These are phyloP conservation scores for Hormaphis cornu DNA, from an alignment of 1,140 invertebrate species.

Conservation along the genomic window DNA sequence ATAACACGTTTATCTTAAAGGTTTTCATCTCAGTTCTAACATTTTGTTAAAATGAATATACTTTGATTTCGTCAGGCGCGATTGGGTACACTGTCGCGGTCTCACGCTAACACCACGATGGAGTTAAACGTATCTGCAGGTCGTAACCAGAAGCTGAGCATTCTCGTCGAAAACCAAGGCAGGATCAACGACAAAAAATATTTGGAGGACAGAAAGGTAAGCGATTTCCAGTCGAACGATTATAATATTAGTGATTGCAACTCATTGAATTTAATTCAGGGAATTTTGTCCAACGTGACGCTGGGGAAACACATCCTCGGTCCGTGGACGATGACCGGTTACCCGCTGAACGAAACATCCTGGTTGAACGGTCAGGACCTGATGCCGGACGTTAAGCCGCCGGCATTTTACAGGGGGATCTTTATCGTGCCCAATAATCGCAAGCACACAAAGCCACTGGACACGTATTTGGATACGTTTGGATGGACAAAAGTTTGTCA, in stretches of 20 bases:
- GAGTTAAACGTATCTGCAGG: background rate
- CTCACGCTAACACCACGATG: background rate
- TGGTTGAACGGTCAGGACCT: conserved; percentile 9
- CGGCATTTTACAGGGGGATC: conserved; percentile 19
- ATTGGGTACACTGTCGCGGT: background rate
- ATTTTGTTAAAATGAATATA: too few species aligned
- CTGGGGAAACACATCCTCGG: background rate
- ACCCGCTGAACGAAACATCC: conserved; percentile 24
- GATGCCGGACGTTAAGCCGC: background rate
- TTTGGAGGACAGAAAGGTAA: conserved; percentile 60
- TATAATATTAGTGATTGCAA: too few species aligned
- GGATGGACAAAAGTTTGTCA: conserved; percentile 30
- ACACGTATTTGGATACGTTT: conserved; percentile 28
- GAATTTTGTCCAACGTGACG: conserved; percentile 5
- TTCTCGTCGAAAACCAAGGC: conserved; percentile 22
- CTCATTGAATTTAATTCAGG: background rate
- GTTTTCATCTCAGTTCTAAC: too few species aligned
- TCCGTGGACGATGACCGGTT: conserved; percentile 27
- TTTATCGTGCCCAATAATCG: conserved; percentile 1
- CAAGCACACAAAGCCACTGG: conserved; percentile 1
- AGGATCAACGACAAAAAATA: conserved; percentile 51
- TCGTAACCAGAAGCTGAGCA: background rate
- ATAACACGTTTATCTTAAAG: too few species aligned
- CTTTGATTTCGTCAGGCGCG: background rate
- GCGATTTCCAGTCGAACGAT: background rate